A percentile compares a stretch with the other conserved stretches of the same genome.
Conservation (phyloP, 2,888 invertebrate genomes). For the Esperia sulphurella region DNA sequence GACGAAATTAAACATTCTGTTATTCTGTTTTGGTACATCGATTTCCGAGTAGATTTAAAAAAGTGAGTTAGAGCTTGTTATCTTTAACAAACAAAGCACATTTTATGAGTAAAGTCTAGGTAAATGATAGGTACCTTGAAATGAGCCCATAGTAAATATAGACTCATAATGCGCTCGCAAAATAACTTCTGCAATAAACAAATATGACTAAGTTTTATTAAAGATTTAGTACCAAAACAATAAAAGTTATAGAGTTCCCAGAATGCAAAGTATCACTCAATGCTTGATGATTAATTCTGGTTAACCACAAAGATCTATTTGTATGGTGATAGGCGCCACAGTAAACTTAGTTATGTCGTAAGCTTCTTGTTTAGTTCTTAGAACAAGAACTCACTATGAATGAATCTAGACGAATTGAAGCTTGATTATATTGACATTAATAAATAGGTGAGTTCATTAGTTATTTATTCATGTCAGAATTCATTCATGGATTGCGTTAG, state of each 20-base stretch:
- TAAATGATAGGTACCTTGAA: too few species aligned
- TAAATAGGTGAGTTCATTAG: background rate
- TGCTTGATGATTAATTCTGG: constrained; percentile 43
- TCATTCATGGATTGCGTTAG: too few species aligned
- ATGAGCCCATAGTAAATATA: too few species aligned
- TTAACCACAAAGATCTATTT: constrained; percentile 33
- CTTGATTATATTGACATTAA: background rate
- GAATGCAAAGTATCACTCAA: constrained; percentile 4
- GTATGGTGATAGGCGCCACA: constrained; percentile 1
- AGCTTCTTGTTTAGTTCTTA: background rate
- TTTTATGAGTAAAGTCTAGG: too few species aligned
- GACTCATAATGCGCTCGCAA: too few species aligned
- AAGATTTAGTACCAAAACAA: background rate
- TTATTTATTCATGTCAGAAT: background rate
- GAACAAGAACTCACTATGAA: background rate
- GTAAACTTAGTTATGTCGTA: constrained; percentile 1
- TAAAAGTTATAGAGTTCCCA: constrained; percentile 3
- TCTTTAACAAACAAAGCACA: too few species aligned
- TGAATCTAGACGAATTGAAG: background rate
- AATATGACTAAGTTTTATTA: constrained; percentile 9
- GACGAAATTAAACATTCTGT: too few species aligned
- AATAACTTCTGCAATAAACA: background rate
- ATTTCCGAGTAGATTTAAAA: background rate
- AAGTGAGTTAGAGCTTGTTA: too few species aligned
- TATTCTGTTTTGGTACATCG: background rate